Conservation (phyloP, 2,888 invertebrate species). For the Dioctria linearis region DNA sequence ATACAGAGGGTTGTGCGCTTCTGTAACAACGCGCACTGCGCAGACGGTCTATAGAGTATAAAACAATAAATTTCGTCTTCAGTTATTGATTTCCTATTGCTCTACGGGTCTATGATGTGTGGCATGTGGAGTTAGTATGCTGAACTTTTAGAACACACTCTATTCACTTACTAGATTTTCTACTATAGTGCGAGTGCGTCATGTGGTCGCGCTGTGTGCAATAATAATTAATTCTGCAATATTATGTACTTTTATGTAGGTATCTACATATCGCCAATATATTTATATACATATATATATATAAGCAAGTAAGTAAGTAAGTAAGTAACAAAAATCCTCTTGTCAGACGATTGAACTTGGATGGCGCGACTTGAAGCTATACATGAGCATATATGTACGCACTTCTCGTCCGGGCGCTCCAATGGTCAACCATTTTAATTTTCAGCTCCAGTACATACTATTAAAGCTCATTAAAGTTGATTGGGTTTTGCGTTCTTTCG, state of each 20-base stretch:
- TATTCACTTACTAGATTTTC: background rate
- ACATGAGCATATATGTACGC: slow-evolving; percentile 49
- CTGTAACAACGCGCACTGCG: slow-evolving; percentile 1
- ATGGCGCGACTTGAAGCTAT: background rate
- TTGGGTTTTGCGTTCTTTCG: slow-evolving; percentile 61
- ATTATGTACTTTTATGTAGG: slow-evolving; percentile 7
- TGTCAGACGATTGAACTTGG: slow-evolving; percentile 28
- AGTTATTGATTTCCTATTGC: slow-evolving; percentile 51
- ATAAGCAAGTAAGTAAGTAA: no score
- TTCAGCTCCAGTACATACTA: slow-evolving; percentile 62
- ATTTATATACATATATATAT: slow-evolving; percentile 23
- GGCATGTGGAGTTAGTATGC: no score
- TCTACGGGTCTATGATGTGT: background rate
- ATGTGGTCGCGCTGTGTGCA: slow-evolving; percentile 31
- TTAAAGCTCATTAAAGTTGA: slow-evolving; percentile 65
- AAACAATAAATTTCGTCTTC: slow-evolving; percentile 50
- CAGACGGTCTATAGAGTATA: slow-evolving; percentile 4
- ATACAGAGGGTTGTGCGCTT: slow-evolving; percentile 18
- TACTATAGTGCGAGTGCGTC: background rate
- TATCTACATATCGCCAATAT: slow-evolving; percentile 3
- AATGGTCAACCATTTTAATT: slow-evolving; percentile 63
- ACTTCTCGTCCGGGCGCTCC: slow-evolving; percentile 46
- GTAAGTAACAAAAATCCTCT: slow-evolving; percentile 32
- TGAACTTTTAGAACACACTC: background rate
- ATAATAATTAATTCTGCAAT: slow-evolving; percentile 53